Percentiles rank a stretch among this genome's conserved stretches.
phyloP scores from a whole-genome alignment of 1,140 invertebrate genomes.

The Subanguina moxae region DNA sequence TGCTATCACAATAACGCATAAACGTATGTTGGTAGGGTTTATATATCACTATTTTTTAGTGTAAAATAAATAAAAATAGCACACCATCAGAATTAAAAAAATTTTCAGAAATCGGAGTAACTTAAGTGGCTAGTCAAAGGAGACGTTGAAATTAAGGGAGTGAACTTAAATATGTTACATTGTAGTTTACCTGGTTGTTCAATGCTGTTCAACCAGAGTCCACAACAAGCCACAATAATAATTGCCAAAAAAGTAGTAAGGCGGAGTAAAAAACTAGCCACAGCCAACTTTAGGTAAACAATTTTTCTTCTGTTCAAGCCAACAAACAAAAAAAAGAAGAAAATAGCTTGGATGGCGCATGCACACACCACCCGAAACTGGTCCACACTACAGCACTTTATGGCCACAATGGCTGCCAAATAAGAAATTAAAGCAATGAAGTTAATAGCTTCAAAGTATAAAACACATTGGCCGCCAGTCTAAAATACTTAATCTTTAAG shows the following conservation, averaged over 20 bases:
- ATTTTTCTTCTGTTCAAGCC: background rate
- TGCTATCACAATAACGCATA: too few species aligned
- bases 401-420: constrained; percentile 1
- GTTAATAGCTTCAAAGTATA: constrained; percentile 1
- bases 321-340: background rate
- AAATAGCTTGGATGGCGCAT: background rate
- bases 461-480: background rate
- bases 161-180: background rate
- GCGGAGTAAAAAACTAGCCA: too few species aligned
- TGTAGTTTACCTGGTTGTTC: background rate
- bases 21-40: too few species aligned
- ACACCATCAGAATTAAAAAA: too few species aligned
- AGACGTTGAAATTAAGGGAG: too few species aligned
- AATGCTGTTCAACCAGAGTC: background rate
- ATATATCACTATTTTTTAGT: too few species aligned
- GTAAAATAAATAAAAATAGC: too few species aligned
- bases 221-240: background rate
- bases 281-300: too few species aligned
- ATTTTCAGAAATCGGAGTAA: too few species aligned
- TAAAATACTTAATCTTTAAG: background rate
- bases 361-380: background rate
- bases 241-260: too few species aligned
- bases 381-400: background rate
- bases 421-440: background rate
- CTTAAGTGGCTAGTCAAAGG: too few species aligned